Conservation (phyloP, 92 coral and sea anemone species). For the Parazoanthus darwini region DNA sequence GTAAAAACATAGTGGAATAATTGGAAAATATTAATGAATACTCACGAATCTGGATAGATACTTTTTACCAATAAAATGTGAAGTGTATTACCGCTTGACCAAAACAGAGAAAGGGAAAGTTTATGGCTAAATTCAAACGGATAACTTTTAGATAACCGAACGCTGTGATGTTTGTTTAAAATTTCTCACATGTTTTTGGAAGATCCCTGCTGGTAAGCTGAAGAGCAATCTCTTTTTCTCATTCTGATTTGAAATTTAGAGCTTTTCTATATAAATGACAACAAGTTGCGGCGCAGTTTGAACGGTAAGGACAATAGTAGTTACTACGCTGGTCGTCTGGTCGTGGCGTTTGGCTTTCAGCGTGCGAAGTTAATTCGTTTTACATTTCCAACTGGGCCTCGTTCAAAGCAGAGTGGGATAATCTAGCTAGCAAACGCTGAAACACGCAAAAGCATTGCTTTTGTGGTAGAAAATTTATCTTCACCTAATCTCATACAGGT, state of each 20-base stretch:
- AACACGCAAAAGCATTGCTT: background rate
- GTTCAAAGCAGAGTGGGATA: background rate
- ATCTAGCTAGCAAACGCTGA: background rate
- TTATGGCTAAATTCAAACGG: background rate
- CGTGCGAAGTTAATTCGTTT: slow-evolving; percentile 3
- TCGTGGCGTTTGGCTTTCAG: background rate
- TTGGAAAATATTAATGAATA: background rate
- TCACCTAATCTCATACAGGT: background rate
- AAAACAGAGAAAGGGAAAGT: background rate
- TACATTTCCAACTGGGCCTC: background rate
- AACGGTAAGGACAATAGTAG: background rate
- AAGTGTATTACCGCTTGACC: background rate
- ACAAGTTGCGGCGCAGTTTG: slow-evolving; percentile 1
- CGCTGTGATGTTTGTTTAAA: slow-evolving; percentile 1
- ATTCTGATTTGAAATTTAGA: slow-evolving; percentile 20
- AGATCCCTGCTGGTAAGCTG: slow-evolving; percentile 27
- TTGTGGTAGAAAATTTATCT: background rate
- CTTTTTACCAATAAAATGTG: background rate
- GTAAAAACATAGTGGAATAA: background rate
- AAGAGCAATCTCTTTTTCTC: background rate
- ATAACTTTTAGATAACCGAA: background rate
- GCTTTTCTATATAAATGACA: slow-evolving; percentile 19
- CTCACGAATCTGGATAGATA: background rate
- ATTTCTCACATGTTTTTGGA: slow-evolving; percentile 11
- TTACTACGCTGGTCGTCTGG: background rate